A percentile compares a stretch with the other conserved stretches of the same genome.
Evolutionary conservation across 2,113 vertebrate species (phyloP).

Genomic region (Glareola pratincola): DNA sequence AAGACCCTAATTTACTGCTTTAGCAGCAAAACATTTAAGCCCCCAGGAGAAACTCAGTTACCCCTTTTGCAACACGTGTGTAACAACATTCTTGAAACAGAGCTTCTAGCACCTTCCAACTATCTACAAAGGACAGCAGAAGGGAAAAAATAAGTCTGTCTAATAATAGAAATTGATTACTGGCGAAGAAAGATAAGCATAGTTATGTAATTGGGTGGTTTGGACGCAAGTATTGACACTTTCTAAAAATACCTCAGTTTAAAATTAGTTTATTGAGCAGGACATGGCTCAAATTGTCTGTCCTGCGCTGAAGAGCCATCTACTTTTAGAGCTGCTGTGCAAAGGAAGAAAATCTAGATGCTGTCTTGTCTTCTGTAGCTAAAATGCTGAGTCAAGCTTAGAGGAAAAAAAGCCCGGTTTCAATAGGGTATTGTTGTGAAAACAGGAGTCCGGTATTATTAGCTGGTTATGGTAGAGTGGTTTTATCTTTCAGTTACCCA

Average conservation of each 20-base stretch:
- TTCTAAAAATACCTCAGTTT: conserved; percentile 41
- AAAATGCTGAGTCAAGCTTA: conserved; percentile 28
- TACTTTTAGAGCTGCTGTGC: neutral
- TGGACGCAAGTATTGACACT: neutral
- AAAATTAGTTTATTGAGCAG: conserved; percentile 56
- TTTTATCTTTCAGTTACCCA: conserved; percentile 21
- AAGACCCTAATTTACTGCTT: neutral
- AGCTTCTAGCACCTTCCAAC: neutral
- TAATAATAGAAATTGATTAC: conserved; percentile 33
- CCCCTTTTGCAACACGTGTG: neutral
- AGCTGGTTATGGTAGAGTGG: neutral
- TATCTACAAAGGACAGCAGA: neutral
- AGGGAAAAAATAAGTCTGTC: neutral
- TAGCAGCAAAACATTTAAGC: neutral
- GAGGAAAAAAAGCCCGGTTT: neutral
- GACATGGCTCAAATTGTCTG: conserved; percentile 8
- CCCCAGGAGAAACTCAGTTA: neutral
- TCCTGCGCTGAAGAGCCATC: neutral
- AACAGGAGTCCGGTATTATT: conserved; percentile 24
- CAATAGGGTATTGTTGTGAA: neutral
- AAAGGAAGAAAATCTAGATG: neutral
- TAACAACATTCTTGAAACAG: neutral
- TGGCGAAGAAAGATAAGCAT: neutral
- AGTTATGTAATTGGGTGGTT: conserved; percentile 36
- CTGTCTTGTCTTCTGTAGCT: neutral